Percentiles rank a stretch among this genome's conserved stretches.
Conservation (phyloP, 2,888 invertebrate genomes). For the Parnassius mnemosyne region DNA sequence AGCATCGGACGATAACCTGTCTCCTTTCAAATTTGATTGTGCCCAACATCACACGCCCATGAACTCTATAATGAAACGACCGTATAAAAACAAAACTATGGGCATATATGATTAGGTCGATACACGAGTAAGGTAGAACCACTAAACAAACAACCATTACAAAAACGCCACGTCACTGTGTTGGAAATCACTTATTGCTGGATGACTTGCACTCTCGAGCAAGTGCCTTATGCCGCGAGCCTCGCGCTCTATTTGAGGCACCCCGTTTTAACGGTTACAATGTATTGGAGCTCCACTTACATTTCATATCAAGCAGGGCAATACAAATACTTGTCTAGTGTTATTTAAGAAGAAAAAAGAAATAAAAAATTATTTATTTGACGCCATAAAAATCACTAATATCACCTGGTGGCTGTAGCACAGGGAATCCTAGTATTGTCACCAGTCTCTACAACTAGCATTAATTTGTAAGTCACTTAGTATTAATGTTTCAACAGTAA, state of each 20-base stretch:
- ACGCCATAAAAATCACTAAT: no score
- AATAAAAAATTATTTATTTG: no score
- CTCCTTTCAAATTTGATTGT: constrained; percentile 78
- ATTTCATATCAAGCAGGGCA: constrained; percentile 1
- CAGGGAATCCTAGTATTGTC: no score
- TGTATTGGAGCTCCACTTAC: constrained; percentile 32
- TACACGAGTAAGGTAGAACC: constrained; percentile 80
- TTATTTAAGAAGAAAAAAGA: no score
- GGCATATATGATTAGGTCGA: constrained; percentile 80
- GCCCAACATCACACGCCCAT: constrained; percentile 78
- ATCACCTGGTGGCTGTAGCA: no score
- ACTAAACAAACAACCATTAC: constrained; percentile 79
- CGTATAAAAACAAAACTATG: constrained; percentile 79
- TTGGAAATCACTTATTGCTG: constrained; percentile 79
- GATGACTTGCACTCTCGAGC: constrained; percentile 71
- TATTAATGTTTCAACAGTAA: no score
- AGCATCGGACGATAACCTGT: constrained; percentile 69
- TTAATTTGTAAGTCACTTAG: no score
- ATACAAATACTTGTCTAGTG: neutral
- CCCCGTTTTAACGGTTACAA: constrained; percentile 36
- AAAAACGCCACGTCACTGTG: constrained; percentile 74
- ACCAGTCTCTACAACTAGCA: no score
- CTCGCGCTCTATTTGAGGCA: constrained; percentile 41
- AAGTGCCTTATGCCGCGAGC: constrained; percentile 64
- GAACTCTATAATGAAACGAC: constrained; percentile 78